Evolutionary conservation across 2,888 invertebrate genomes (phyloP), one percentile per base, ranked within the genome.

Genomic region (Melanchra persicariae): DNA sequence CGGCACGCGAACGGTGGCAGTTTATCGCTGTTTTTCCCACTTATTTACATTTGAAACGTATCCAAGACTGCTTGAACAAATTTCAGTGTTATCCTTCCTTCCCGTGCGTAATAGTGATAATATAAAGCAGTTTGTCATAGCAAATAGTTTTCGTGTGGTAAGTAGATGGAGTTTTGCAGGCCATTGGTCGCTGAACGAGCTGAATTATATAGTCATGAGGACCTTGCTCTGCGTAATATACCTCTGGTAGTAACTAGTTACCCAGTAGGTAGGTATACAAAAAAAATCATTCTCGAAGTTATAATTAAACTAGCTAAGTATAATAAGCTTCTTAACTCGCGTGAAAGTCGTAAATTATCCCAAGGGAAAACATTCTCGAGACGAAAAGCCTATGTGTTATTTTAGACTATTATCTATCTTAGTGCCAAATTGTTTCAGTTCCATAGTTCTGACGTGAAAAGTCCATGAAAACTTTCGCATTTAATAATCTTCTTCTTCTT

Each of bases 21-120:
- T 88, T 89, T 89, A 88, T 90, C 82, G 88, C 86, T 87, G 88
- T 89, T 90, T 88, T 88, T 88, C 88, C 87, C 85, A 84, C 84
- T 86, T 89, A 90, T 90, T 91, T 89, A 87, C 88, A 89, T 88
- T 86, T 86, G 84, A 87, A 87, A 83, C 82, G 84, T 84, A 83
- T 87, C 84, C 86, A 86, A 86, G 79, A 77, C 71, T 75, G 81
- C 70, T 68, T 63, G 68, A 77, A 77, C 85, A 79, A 82, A 83
- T 85, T 81, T 69, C 79, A 76, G 72, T 79, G 69, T 73, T 75
- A 85, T 77, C 84, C 85, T 81, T 85, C 82, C 85, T 84, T 84
- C 82, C 77, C 74, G 76, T 49, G 55, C 70, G 81, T 82, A 82
- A 82, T 82, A 52, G 79, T 72, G 78, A 79, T 84, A 77, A 85